A percentile compares a stretch with the other conserved stretches of the same genome.
Evolutionary conservation across 1,140 invertebrate genomes (phyloP).

Genomic region (Hyposmocoma kahamanoa): DNA sequence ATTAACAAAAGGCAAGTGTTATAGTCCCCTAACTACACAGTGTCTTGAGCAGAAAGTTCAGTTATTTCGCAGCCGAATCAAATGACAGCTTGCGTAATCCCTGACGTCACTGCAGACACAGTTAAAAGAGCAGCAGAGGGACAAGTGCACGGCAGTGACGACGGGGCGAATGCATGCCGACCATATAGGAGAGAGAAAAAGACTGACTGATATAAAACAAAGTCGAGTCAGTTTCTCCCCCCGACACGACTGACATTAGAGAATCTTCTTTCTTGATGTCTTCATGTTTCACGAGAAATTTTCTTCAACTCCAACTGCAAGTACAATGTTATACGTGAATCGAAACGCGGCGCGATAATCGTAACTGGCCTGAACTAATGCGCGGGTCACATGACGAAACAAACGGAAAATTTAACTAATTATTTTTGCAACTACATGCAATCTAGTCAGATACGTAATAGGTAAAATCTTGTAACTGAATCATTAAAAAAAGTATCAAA

Average conservation of each 20-base stretch:
- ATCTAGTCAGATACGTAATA: conserved; percentile 16
- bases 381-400: conserved; percentile 36
- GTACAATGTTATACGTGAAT: conserved; percentile 23
- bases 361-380: conserved; percentile 13
- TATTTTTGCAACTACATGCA: conserved; percentile 10
- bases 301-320: conserved; percentile 31
- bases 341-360: conserved; percentile 23
- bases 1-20: not conserved
- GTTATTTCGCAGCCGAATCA: conserved; percentile 61
- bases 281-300: conserved; percentile 20
- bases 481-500: conserved; percentile 27
- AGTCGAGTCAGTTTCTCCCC: conserved; percentile 60
- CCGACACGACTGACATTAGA: conserved; percentile 54
- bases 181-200: conserved; percentile 72
- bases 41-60: conserved; percentile 65
- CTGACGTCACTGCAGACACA: conserved; percentile 64
- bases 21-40: no score
- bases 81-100: conserved; percentile 60
- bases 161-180: conserved; percentile 37
- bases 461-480: conserved; percentile 18
- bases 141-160: not conserved
- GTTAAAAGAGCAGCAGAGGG: conserved; percentile 6
- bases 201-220: conserved; percentile 58
- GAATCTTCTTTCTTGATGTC: conserved; percentile 42
- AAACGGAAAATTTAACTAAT: conserved; percentile 35